A percentile compares a stretch with the other conserved stretches of the same genome.
Conservation (phyloP, 2,113 vertebrate genomes). For the Phaethon lepturus region DNA sequence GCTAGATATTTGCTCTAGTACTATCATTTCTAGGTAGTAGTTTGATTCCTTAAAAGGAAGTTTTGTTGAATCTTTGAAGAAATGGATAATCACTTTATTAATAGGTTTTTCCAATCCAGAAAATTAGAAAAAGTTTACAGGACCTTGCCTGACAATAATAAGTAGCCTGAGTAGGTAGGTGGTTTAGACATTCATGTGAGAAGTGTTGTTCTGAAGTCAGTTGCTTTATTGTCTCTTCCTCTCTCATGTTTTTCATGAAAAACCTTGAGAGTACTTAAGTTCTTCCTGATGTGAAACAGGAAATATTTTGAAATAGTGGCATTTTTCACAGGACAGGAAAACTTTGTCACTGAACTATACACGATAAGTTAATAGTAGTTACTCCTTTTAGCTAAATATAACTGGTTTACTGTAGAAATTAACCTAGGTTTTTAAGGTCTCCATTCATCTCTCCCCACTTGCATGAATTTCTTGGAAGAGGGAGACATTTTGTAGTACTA, state of each 20-base stretch:
- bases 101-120: not conserved
- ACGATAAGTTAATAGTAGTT: not conserved
- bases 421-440: not conserved
- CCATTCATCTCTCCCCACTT: not conserved
- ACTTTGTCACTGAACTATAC: not conserved
- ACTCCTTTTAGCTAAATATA: not conserved
- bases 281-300: slow-evolving; percentile 48
- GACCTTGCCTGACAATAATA: not conserved
- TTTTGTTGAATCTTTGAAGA: not conserved
- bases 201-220: not conserved
- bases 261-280: not conserved
- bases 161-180: not conserved
- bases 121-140: not conserved
- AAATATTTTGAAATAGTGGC: slow-evolving; percentile 43
- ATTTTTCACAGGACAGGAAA: slow-evolving; percentile 54
- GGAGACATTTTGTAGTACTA: not conserved
- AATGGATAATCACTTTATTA: not conserved
- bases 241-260: not conserved
- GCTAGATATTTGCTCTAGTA: not conserved
- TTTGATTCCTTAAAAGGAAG: not conserved
- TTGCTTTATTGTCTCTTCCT: not conserved
- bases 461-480: not conserved
- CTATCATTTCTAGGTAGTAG: not conserved
- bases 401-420: not conserved
- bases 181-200: not conserved